Evolutionary conservation across 2,888 invertebrate genomes (phyloP), one percentile per base, ranked within the genome.

Genomic region (Coremacera marginata): DNA sequence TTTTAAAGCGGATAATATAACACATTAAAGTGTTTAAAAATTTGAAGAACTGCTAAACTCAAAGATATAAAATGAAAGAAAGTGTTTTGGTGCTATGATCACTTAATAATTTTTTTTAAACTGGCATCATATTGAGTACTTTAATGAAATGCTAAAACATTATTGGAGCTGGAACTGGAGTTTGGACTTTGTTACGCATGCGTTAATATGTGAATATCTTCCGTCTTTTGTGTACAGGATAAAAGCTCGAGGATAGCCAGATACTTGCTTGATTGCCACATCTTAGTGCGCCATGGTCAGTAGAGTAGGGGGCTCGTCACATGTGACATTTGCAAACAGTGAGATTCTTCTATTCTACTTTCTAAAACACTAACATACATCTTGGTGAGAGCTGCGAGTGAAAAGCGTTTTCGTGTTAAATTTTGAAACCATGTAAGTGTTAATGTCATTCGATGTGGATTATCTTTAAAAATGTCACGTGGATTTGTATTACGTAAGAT

Each of bases 341-440:
- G 81, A 81, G 81, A 81, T 81, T 81, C 81, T 81, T 81, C 81
- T 81, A 81, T 81, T 81, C 81, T 81, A 81, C 81, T 80, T 80
- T 80, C 81, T 72, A 72, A 60, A 72, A 60, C 72, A 72, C 72
- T 72, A 44, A 72, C 22, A 25, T n/a, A 22, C 72, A 72, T 27
- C 72, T 25, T 27, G 16, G 16, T 0, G 3, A 60, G 27, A 60
- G 14, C 44, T 2, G 2, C 4, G 25, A 1, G 25, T n/a, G 27
- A 22, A 60, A 16, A 60, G 14, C 11, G 11, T 44, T 44, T 7
- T 2, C 44, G 1, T 44, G 1, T 14, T 44, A 44, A 3, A 44
- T 11, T 11, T 44, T 44, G 0, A 44, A 11, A 7, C 3, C 11
- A 14, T 44, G 7, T 44, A 44, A 44, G 14, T 44, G 44, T 44